Conservation (phyloP, 1,140 invertebrate species). For the Caenorhabditis briggsae region DNA sequence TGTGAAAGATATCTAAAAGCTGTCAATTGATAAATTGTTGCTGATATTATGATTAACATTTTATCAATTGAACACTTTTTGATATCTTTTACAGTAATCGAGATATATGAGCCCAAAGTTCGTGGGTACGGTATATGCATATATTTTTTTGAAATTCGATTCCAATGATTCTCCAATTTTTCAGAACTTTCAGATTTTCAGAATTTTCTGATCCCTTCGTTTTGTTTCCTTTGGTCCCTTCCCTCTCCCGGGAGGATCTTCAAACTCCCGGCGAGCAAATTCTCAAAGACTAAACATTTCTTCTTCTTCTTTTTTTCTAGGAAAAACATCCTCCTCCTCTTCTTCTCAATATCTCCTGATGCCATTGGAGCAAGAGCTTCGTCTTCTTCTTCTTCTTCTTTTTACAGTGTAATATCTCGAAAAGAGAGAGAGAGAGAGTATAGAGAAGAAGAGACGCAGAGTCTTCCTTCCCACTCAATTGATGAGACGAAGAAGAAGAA, state of each 20-base stretch:
- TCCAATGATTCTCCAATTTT: too few relatives aligned
- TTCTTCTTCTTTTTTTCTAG: constrained; percentile 30
- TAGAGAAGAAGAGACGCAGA: neutral
- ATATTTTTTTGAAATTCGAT: too few relatives aligned
- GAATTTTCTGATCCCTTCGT: neutral
- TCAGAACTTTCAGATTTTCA: too few relatives aligned
- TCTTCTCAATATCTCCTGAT: neutral
- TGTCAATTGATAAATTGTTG: too few relatives aligned
- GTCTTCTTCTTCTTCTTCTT: neutral
- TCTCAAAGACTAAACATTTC: neutral
- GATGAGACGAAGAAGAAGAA: neutral
- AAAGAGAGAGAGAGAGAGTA: neutral
- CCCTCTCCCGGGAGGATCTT: too few relatives aligned
- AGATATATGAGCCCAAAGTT: too few relatives aligned
- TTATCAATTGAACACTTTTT: too few relatives aligned
- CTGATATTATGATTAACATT: too few relatives aligned
- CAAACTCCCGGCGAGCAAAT: too few relatives aligned
- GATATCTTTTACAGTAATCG: too few relatives aligned
- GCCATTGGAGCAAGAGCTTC: neutral
- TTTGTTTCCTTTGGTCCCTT: neutral
- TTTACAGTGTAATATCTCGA: constrained; percentile 17
- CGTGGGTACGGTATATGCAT: too few relatives aligned
- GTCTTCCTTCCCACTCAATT: constrained; percentile 28
- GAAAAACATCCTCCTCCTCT: constrained; percentile 13
- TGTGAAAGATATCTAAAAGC: too few relatives aligned